phyloP scores from a whole-genome alignment of 2,888 invertebrate genomes.

The Agrotis segetum region DNA sequence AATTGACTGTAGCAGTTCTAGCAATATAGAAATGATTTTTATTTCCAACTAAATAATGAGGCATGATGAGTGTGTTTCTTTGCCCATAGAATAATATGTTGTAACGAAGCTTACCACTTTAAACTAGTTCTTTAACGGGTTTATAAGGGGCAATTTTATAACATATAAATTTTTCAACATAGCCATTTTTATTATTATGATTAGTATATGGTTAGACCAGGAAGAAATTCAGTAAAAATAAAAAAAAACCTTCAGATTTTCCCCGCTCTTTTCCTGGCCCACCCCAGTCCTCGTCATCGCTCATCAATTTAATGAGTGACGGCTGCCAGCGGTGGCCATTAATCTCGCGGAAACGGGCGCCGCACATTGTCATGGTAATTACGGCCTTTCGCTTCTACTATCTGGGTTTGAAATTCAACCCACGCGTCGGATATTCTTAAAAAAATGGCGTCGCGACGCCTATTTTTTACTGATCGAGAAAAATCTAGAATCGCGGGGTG shows the following conservation, averaged over 20 bases:
- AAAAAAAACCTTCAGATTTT: neutral
- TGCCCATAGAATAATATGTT: too few species aligned
- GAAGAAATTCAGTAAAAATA: neutral
- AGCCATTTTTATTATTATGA: too few species aligned
- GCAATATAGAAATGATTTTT: neutral
- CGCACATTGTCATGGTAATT: conserved; percentile 68
- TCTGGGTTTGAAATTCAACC: conserved; percentile 29
- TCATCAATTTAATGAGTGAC: conserved; percentile 73
- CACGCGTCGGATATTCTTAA: too few species aligned
- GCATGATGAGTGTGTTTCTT: neutral
- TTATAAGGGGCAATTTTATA: too few species aligned
- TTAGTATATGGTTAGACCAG: too few species aligned
- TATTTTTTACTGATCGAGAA: conserved; percentile 9
- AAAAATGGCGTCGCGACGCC: too few species aligned
- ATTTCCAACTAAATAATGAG: too few species aligned
- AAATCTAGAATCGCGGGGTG: neutral
- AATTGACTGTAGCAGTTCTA: neutral
- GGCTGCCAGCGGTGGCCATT: conserved; percentile 66
- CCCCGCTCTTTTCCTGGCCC: conserved; percentile 42
- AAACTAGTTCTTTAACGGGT: neutral
- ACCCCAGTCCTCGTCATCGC: conserved; percentile 60
- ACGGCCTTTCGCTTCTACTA: conserved; percentile 50
- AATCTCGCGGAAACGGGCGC: conserved; percentile 63
- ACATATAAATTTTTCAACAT: too few species aligned
- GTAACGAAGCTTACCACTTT: neutral